A percentile compares a stretch with the other conserved stretches of the same genome.
Conservation (phyloP, 2,113 vertebrate species). For the Petroica traversi region DNA sequence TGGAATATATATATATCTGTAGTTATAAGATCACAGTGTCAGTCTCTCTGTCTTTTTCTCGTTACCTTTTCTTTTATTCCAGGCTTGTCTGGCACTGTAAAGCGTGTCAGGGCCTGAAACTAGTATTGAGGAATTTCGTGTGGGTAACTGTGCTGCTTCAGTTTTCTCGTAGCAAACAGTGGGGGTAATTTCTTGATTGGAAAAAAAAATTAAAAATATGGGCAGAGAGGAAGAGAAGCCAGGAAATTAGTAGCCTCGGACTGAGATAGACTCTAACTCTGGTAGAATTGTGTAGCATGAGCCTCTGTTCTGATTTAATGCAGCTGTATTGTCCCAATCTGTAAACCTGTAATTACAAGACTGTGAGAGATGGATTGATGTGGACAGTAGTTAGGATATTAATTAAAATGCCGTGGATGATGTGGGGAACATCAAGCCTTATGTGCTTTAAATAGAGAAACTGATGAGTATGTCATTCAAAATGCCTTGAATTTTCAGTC, state of each 20-base stretch:
- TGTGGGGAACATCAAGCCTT: background rate
- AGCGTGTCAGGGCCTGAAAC: background rate
- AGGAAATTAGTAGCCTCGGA: background rate
- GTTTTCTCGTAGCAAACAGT: background rate
- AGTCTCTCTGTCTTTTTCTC: background rate
- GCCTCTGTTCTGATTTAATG: background rate
- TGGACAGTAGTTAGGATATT: background rate
- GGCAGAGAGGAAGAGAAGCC: background rate
- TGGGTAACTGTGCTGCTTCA: background rate
- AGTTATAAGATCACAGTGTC: background rate
- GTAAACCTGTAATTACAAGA: background rate
- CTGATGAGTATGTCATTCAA: background rate
- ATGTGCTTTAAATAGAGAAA: background rate
- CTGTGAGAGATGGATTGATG: background rate
- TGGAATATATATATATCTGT: rapidly evolving
- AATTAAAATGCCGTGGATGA: background rate
- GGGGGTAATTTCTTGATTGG: background rate
- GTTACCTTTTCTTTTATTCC: background rate
- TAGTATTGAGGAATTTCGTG: background rate
- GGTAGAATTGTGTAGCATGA: background rate
- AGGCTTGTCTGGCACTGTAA: background rate
- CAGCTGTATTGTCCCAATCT: background rate
- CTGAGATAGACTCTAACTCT: background rate
- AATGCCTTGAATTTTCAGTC: background rate
- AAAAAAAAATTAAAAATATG: background rate